phyloP scores from a whole-genome alignment of 1,140 invertebrate genomes.

The Aphelenchoides avenae region DNA sequence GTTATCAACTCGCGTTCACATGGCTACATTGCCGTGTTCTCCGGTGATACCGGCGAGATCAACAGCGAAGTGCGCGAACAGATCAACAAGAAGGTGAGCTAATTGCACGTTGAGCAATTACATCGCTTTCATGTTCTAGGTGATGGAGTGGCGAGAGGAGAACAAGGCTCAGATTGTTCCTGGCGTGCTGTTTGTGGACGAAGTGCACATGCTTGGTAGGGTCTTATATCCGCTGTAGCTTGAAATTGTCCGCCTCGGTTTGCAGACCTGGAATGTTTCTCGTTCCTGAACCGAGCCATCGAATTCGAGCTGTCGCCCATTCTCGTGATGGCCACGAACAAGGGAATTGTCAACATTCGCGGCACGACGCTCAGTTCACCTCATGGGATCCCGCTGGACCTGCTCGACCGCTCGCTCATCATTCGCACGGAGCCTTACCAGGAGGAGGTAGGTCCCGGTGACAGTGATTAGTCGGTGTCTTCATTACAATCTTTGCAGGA shows the following conservation, averaged over 20 bases:
- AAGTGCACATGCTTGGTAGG: conserved; percentile 97
- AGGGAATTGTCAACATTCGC: conserved; percentile 81
- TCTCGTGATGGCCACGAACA: conserved; percentile 97
- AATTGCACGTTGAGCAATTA: neutral
- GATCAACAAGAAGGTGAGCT: conserved; percentile 82
- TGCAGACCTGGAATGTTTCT: conserved; percentile 98
- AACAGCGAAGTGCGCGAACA: conserved; percentile 94
- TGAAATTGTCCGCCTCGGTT: too few species aligned
- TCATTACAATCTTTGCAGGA: conserved; percentile 31
- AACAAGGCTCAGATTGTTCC: conserved; percentile 97
- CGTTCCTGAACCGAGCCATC: conserved; percentile 88
- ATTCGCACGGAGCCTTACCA: conserved; percentile 78
- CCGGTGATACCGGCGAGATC: conserved; percentile 97
- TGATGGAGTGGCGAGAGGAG: conserved; percentile 96
- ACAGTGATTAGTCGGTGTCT: conserved; percentile 19
- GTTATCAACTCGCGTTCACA: conserved; percentile 65
- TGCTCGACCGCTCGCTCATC: conserved; percentile 91
- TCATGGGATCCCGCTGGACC: conserved; percentile 91
- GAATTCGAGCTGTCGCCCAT: conserved; percentile 95
- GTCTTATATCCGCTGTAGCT: too few species aligned
- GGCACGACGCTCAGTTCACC: conserved; percentile 88
- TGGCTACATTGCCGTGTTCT: conserved; percentile 93
- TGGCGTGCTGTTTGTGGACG: conserved; percentile 70
- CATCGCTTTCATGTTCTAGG: conserved; percentile 27
- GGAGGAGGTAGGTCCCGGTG: conserved; percentile 66